Percentiles rank a stretch among this genome's conserved stretches.
Conservation (phyloP, 1,140 invertebrate species). For the Cydia splendana region DNA sequence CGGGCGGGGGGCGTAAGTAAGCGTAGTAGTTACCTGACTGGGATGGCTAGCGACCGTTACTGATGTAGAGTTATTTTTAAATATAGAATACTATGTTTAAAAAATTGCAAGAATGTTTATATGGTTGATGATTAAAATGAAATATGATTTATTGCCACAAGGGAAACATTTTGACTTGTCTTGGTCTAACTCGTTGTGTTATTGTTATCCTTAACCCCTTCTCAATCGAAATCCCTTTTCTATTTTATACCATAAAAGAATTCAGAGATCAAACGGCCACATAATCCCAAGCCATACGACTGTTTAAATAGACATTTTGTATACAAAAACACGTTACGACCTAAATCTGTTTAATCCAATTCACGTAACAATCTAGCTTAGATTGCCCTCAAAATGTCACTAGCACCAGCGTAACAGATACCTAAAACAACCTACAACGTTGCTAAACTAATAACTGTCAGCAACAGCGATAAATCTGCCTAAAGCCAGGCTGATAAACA, state of each 20-base stretch:
- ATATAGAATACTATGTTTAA: not conserved
- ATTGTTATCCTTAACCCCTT: no score
- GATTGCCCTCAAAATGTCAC: not conserved
- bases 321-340: not conserved
- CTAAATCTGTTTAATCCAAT: not conserved
- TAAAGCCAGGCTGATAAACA: constrained; percentile 15
- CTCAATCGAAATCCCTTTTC: no score
- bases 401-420: not conserved
- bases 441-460: constrained; percentile 28
- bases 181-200: no score
- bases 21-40: not conserved
- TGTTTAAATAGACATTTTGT: not conserved
- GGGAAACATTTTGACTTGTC: no score
- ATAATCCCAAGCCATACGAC: not conserved
- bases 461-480: constrained; percentile 10
- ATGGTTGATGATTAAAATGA: no score
- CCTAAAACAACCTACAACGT: not conserved
- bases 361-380: not conserved
- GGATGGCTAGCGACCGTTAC: not conserved
- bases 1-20: not conserved
- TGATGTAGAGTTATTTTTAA: not conserved
- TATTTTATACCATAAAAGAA: no score
- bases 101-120: no score
- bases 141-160: no score
- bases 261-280: no score